phyloP scores from a whole-genome alignment of 2,888 invertebrate genomes.

The Chymomyza procnemis region DNA sequence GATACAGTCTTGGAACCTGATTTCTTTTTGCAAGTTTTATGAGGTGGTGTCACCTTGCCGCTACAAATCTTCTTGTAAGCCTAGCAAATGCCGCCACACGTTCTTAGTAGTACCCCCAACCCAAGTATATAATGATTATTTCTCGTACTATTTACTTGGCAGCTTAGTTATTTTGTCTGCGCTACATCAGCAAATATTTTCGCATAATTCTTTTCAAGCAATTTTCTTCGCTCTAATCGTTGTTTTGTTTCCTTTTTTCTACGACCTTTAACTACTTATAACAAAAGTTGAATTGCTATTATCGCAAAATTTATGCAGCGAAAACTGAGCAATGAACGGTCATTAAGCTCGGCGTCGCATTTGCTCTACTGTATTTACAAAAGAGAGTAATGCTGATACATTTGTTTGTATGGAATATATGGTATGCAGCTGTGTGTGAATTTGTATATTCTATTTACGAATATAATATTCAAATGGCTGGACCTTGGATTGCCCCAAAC shows the following conservation, averaged over 20 bases:
- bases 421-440: neutral
- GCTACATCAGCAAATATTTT: neutral
- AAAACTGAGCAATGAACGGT: constrained; percentile 3
- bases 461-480: neutral
- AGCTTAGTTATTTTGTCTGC: neutral
- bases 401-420: neutral
- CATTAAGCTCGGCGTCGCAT: constrained; percentile 9
- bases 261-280: neutral
- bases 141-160: neutral
- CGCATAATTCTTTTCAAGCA: constrained; percentile 16
- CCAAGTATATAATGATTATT: neutral
- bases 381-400: neutral
- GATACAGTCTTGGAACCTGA: too few species aligned
- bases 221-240: constrained; percentile 35
- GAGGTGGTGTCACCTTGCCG: too few species aligned
- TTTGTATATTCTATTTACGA: neutral
- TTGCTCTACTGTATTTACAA: neutral
- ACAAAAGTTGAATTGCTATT: neutral
- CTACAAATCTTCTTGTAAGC: neutral
- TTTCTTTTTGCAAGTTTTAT: too few species aligned
- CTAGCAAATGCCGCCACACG: neutral
- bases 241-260: constrained; percentile 2
- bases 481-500: neutral
- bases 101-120: neutral
- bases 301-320: constrained; percentile 6